A percentile compares a stretch with the other conserved stretches of the same genome.
Conservation (phyloP, 2,888 invertebrate species). For the Rhodophaea formosa region DNA sequence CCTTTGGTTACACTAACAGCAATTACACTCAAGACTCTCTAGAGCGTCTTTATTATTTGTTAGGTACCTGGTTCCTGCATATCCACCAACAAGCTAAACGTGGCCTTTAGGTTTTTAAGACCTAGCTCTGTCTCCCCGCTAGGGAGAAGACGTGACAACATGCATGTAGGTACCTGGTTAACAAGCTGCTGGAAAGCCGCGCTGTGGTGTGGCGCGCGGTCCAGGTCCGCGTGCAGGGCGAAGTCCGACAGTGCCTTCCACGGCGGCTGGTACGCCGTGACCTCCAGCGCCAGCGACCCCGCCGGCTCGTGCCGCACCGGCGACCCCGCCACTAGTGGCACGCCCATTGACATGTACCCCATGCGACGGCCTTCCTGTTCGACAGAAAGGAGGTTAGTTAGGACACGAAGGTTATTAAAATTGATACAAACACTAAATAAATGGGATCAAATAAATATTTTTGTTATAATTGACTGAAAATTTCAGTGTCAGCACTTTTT, state of each 20-base stretch:
- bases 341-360: conserved; percentile 96
- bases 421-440: too few species aligned
- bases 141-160: background rate
- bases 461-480: too few species aligned
- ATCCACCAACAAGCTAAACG: too few species aligned
- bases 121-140: too few species aligned
- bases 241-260: conserved; percentile 99
- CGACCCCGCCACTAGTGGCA: conserved; percentile 98
- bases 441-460: too few species aligned
- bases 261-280: conserved; percentile 95
- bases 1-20: too few species aligned
- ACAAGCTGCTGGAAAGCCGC: conserved; percentile 98
- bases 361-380: conserved; percentile 95
- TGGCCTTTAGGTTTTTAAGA: too few species aligned
- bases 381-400: background rate
- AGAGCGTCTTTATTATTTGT: too few species aligned
- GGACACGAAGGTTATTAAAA: background rate
- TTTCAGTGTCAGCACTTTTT: too few species aligned
- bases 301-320: conserved; percentile 95
- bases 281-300: conserved; percentile 92
- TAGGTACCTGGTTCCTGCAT: conserved; percentile 91
- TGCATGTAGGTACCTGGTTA: conserved; percentile 85
- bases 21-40: too few species aligned
- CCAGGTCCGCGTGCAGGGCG: conserved; percentile 96
- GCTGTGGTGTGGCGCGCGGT: conserved; percentile 91